Conservation (phyloP, 1,140 invertebrate genomes). For the Himalopsyche phryganea region DNA sequence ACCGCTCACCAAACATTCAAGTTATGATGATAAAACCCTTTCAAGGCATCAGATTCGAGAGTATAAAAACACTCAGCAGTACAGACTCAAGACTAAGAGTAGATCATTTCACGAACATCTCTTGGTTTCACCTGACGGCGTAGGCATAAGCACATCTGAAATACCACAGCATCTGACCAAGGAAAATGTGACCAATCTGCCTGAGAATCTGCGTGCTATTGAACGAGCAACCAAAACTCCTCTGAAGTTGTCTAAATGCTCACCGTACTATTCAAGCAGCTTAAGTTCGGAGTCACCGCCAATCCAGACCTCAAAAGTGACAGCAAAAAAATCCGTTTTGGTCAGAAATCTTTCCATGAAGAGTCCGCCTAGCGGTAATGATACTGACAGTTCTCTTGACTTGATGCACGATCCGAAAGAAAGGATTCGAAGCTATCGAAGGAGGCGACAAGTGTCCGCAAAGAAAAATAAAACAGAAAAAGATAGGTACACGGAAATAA, state of each 20-base stretch:
- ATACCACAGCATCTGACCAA: constrained; percentile 30
- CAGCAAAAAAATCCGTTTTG: constrained; percentile 53
- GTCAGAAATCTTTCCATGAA: constrained; percentile 54
- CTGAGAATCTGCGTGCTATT: constrained; percentile 28
- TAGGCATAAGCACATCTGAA: constrained; percentile 13
- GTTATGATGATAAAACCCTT: constrained; percentile 59
- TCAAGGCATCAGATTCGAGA: constrained; percentile 61
- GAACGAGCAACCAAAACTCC: constrained; percentile 49
- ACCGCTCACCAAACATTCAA: constrained; percentile 58
- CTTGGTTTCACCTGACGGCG: constrained; percentile 45
- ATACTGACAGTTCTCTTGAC: constrained; percentile 65
- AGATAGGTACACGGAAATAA: constrained; percentile 41
- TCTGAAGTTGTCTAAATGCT: constrained; percentile 56
- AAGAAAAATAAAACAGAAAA: constrained; percentile 55
- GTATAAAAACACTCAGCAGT: constrained; percentile 57
- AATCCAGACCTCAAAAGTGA: constrained; percentile 56
- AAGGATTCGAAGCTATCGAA: constrained; percentile 58
- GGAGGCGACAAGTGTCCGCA: constrained; percentile 57
- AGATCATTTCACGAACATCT: constrained; percentile 62
- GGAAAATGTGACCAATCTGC: constrained; percentile 32
- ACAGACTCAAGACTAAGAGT: constrained; percentile 55
- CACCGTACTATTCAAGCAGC: constrained; percentile 67
- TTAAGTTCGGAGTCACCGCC: constrained; percentile 65
- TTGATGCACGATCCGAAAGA: constrained; percentile 58
- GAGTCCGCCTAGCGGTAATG: constrained; percentile 65